Evolutionary conservation across 1,140 invertebrate species (phyloP).

Genomic region (Drosophila eugracilis): DNA sequence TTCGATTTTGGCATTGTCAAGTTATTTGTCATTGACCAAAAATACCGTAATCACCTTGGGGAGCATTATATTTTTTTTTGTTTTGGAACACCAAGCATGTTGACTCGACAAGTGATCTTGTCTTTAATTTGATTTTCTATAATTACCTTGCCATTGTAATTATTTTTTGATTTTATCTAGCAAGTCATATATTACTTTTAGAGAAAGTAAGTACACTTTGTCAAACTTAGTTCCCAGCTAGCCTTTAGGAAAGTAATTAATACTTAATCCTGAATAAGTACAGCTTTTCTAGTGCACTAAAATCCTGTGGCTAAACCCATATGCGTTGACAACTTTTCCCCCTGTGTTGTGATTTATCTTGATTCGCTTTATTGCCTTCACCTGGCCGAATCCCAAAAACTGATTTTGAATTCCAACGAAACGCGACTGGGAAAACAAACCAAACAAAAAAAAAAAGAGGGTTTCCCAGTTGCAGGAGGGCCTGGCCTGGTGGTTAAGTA

Average conservation of each 20-base stretch:
- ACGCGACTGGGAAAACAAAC: not conserved
- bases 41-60: constrained; percentile 33
- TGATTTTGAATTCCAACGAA: constrained; percentile 15
- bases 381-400: constrained; percentile 30
- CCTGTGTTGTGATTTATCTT: constrained; percentile 40
- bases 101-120: not conserved
- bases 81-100: not conserved
- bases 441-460: no score
- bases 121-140: not conserved
- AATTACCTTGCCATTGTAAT: no score
- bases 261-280: no score
- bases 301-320: not conserved
- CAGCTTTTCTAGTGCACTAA: not conserved
- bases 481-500: not conserved
- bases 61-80: not conserved
- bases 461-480: constrained; percentile 26
- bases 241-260: no score
- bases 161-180: no score
- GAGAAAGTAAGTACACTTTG: no score
- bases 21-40: constrained; percentile 71
- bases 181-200: no score
- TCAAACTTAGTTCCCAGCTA: no score
- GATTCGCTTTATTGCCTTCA: constrained; percentile 45
- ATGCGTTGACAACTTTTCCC: constrained; percentile 31
- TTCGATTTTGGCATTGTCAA: constrained; percentile 42